A percentile compares a stretch with the other conserved stretches of the same genome.
phyloP scores from a whole-genome alignment of 2,888 invertebrate genomes.

The Dasysyrphus albostriatus region DNA sequence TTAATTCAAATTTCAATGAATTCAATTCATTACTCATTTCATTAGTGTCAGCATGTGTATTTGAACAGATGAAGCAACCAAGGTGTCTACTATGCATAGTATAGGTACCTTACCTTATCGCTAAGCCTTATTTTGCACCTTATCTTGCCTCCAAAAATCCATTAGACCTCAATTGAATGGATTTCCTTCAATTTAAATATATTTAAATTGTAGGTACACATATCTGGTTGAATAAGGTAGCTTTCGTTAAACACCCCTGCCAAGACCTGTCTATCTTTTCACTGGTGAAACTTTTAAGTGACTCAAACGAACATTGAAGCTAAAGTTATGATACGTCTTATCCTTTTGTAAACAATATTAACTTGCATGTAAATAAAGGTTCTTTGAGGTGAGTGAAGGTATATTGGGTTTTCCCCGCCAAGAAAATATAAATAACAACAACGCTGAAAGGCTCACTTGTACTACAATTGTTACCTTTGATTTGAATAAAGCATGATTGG shows the following conservation, averaged over 20 bases:
- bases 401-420: background rate
- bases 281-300: slow-evolving; percentile 10
- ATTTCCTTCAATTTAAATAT: slow-evolving; percentile 44
- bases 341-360: slow-evolving; percentile 9
- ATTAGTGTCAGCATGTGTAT: slow-evolving; percentile 57
- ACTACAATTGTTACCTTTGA: slow-evolving; percentile 1
- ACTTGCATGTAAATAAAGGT: background rate
- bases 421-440: background rate
- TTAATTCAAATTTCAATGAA: slow-evolving; percentile 34
- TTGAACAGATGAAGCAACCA: slow-evolving; percentile 66
- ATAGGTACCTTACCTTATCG: slow-evolving; percentile 11
- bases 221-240: background rate
- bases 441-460: background rate
- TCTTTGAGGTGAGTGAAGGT: background rate
- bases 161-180: slow-evolving; percentile 42
- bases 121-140: slow-evolving; percentile 25
- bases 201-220: background rate
- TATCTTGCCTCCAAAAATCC: slow-evolving; percentile 24
- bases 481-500: background rate
- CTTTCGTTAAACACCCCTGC: slow-evolving; percentile 10
- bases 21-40: slow-evolving; percentile 55
- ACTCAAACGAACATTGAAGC: slow-evolving; percentile 23
- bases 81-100: slow-evolving; percentile 27
- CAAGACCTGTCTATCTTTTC: slow-evolving; percentile 39
- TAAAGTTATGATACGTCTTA: slow-evolving; percentile 7